phyloP scores from a whole-genome alignment of 2,113 vertebrate genomes.

The Sinosuthora webbiana region DNA sequence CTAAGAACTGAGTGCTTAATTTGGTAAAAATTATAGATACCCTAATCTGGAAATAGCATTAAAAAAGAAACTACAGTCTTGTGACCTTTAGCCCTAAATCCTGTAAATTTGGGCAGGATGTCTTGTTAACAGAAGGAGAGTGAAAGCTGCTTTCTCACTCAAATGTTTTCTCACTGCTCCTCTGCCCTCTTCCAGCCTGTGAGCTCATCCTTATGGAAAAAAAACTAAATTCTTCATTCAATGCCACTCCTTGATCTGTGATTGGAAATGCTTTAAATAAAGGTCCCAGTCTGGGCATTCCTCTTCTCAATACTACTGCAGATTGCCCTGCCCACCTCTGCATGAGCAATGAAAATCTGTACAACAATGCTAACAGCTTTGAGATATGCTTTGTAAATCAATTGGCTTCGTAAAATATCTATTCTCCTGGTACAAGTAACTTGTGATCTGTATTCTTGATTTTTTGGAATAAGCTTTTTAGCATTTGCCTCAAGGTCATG shows the following conservation, averaged over 20 bases:
- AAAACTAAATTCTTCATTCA: not conserved
- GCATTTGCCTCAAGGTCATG: not conserved
- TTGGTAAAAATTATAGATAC: not conserved
- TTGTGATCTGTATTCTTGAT: not conserved
- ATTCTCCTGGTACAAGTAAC: rapidly evolving
- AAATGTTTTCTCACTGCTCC: not conserved
- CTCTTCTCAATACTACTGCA: not conserved
- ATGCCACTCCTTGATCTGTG: not conserved
- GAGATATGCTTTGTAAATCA: not conserved
- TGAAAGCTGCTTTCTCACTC: not conserved
- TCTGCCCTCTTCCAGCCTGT: not conserved
- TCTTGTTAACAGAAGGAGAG: not conserved
- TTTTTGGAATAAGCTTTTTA: not conserved
- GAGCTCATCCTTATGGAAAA: not conserved
- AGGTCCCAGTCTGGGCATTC: not conserved
- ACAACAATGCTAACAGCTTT: not conserved
- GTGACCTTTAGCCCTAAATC: not conserved
- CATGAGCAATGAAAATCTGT: not conserved
- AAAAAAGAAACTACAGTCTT: not conserved
- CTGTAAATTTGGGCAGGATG: not conserved
- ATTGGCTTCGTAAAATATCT: not conserved
- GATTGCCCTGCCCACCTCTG: not conserved
- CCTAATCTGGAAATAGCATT: not conserved
- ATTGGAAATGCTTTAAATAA: not conserved
- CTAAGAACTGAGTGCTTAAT: not conserved